Evolutionary conservation across 2,113 vertebrate genomes (phyloP).

Genomic region (Sphaerodactylus townsendi): DNA sequence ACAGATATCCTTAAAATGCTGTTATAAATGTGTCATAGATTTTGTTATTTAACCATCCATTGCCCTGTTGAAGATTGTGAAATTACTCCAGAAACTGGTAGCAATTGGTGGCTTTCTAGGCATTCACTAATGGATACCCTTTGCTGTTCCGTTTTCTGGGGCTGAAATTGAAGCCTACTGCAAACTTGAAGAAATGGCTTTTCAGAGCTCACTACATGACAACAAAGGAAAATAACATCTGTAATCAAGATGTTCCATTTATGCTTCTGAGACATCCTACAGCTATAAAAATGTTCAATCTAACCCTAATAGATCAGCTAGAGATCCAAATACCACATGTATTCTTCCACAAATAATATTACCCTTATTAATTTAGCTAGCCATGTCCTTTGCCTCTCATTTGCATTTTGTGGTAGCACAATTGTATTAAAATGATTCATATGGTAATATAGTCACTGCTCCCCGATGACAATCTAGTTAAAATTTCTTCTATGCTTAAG

Average conservation of each 20-base stretch:
- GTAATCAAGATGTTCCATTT: background rate
- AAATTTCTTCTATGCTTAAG: slow-evolving; percentile 24
- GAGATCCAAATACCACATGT: background rate
- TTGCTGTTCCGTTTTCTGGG: slow-evolving; percentile 2
- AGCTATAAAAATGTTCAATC: background rate
- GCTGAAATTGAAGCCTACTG: background rate
- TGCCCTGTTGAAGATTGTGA: background rate
- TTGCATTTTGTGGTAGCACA: slow-evolving; percentile 39
- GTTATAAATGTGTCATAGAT: too few relatives aligned
- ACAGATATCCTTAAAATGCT: too few relatives aligned
- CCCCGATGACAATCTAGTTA: slow-evolving; percentile 35
- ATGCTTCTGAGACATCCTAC: background rate
- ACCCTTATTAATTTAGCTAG: slow-evolving; percentile 42
- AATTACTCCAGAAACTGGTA: background rate
- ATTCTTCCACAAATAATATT: slow-evolving; percentile 24
- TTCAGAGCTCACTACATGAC: background rate
- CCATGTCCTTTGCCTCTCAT: slow-evolving; percentile 29
- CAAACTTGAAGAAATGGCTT: background rate
- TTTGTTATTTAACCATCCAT: too few relatives aligned
- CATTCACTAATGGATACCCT: background rate
- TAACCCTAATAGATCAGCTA: background rate
- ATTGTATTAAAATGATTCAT: slow-evolving; percentile 17
- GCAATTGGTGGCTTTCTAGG: background rate
- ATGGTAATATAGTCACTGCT: slow-evolving; percentile 39
- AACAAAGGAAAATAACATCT: background rate